phyloP scores from a whole-genome alignment of 2,113 vertebrate species.

The Dolichallabes microphthalmus region DNA sequence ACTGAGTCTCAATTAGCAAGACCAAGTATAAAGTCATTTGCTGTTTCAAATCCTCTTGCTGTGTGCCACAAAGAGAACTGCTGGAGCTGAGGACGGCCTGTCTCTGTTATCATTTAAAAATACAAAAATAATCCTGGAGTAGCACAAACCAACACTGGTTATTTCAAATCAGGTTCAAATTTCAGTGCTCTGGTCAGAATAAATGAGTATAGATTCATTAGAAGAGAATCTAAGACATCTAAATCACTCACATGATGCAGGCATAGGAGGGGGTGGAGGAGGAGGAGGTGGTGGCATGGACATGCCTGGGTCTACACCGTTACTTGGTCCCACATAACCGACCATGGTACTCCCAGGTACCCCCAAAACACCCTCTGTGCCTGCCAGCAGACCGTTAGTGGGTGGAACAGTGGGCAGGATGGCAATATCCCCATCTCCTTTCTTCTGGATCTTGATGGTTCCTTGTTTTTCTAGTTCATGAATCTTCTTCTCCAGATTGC shows the following conservation, averaged over 20 bases:
- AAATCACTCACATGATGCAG: conserved; percentile 34
- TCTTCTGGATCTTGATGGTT: conserved; percentile 75
- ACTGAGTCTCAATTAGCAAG: conserved; percentile 16
- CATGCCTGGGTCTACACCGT: conserved; percentile 30
- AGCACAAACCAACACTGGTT: conserved; percentile 1
- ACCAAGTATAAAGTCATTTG: conserved; percentile 15
- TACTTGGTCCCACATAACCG: conserved; percentile 44
- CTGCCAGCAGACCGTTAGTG: conserved; percentile 48
- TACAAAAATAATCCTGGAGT: not conserved
- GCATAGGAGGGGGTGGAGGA: conserved; percentile 66
- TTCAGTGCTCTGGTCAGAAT: not conserved
- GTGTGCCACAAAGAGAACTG: conserved; percentile 8
- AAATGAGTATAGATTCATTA: not conserved
- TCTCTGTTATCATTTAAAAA: not conserved
- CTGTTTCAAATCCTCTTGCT: not conserved
- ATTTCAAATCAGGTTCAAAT: not conserved
- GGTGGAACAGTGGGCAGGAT: conserved; percentile 59
- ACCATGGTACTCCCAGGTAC: conserved; percentile 46
- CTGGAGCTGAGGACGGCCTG: not conserved
- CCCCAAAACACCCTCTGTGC: conserved; percentile 45
- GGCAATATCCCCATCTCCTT: conserved; percentile 73
- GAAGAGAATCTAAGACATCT: not conserved
- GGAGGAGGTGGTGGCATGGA: conserved; percentile 68
- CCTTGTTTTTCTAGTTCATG: conserved; percentile 75
- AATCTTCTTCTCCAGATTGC: conserved; percentile 78